A percentile compares a stretch with the other conserved stretches of the same genome.
Conservation (phyloP, 2,113 vertebrate species). For the Phyllopteryx taeniolatus region DNA sequence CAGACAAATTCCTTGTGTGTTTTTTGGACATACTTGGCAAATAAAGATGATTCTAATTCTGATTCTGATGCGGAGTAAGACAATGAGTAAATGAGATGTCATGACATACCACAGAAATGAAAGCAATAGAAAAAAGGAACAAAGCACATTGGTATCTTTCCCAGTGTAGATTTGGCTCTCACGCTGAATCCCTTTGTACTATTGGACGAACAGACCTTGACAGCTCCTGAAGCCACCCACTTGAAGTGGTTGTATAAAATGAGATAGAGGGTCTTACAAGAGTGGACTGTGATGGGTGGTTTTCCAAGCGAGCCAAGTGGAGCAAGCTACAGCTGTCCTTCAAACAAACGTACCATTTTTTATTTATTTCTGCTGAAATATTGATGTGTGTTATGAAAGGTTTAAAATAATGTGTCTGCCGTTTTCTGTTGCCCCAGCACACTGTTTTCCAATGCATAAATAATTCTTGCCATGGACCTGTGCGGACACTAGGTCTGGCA, state of each 20-base stretch:
- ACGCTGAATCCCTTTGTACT: constrained; percentile 26
- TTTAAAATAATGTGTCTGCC: constrained; percentile 99
- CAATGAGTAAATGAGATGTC: constrained; percentile 22
- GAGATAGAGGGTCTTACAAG: constrained; percentile 97
- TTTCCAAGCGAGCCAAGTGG: constrained; percentile 89
- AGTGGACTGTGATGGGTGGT: constrained; percentile 82
- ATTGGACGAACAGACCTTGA: constrained; percentile 86
- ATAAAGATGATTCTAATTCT: too few species aligned
- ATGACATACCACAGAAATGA: background rate
- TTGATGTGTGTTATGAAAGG: constrained; percentile 99
- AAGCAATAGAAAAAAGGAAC: constrained; percentile 37
- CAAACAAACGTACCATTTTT: constrained; percentile 98
- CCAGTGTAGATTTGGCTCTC: constrained; percentile 20
- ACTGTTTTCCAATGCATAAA: constrained; percentile 99
- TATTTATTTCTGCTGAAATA: constrained; percentile 99
- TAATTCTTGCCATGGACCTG: constrained; percentile 82
- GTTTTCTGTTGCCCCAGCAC: constrained; percentile 76
- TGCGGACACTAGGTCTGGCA: constrained; percentile 81
- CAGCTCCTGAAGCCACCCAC: constrained; percentile 89
- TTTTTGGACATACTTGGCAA: too few species aligned
- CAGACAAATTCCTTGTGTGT: too few species aligned
- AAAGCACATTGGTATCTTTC: constrained; percentile 10
- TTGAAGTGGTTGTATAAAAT: constrained; percentile 99
- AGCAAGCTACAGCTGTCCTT: constrained; percentile 97
- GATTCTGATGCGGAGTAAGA: constrained; percentile 15